Percentiles rank a stretch among this genome's conserved stretches.
Conservation (phyloP, 1,140 invertebrate species). For the Pseudachorutes palmiensis region DNA sequence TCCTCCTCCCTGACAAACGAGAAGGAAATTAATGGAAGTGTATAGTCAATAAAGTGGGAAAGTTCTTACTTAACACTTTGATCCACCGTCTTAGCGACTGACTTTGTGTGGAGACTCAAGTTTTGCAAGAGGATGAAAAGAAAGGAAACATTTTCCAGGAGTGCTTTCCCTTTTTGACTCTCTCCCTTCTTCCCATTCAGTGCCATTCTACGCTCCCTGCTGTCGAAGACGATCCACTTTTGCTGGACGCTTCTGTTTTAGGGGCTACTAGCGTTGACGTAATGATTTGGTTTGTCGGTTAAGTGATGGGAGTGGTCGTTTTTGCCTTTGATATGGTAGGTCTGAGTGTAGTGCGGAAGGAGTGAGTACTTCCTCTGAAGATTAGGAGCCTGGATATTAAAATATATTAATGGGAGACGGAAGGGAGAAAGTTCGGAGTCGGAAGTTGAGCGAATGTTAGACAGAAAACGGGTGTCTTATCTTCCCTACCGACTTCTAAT, state of each 20-base stretch:
- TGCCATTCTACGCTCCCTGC: too few relatives aligned
- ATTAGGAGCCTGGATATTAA: constrained; percentile 2
- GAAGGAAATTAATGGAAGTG: constrained; percentile 8
- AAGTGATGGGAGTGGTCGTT: too few relatives aligned
- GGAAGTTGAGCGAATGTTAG: constrained; percentile 3
- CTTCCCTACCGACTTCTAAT: background rate
- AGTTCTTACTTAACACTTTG: constrained; percentile 10
- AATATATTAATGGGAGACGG: constrained; percentile 11
- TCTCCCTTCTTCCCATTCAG: too few relatives aligned
- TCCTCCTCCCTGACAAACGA: background rate
- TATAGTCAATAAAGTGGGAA: constrained; percentile 7
- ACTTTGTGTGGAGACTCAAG: too few relatives aligned
- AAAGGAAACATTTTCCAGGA: too few relatives aligned
- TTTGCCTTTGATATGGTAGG: background rate
- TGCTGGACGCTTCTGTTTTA: too few relatives aligned
- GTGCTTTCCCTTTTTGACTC: too few relatives aligned
- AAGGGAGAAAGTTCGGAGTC: constrained; percentile 2
- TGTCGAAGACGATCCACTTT: too few relatives aligned
- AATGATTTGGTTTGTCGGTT: too few relatives aligned
- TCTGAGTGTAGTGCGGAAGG: background rate
- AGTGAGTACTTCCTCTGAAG: constrained; percentile 7
- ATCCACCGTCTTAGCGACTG: background rate
- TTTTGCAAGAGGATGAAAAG: too few relatives aligned
- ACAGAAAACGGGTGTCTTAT: background rate
- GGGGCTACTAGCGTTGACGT: too few relatives aligned